Conservation (phyloP, 2,888 invertebrate genomes). For the Pyralis farinalis region DNA sequence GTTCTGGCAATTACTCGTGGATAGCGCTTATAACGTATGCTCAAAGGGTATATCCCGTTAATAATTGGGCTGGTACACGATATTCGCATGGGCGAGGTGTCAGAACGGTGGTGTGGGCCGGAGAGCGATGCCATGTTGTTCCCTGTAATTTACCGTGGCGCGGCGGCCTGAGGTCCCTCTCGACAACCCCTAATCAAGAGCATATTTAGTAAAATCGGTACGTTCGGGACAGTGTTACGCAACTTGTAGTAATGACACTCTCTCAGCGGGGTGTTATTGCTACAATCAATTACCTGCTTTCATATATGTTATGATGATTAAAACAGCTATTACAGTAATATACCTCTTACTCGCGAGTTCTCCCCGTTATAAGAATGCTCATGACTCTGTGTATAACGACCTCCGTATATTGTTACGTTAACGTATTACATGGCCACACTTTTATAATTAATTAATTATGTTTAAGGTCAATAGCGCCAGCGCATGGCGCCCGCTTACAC, state of each 20-base stretch:
- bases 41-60: conserved; percentile 54
- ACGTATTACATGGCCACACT: conserved; percentile 17
- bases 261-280: not conserved
- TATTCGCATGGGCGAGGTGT: conserved; percentile 54
- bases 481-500: not conserved
- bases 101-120: conserved; percentile 43
- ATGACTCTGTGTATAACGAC: conserved; percentile 12
- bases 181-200: conserved; percentile 49
- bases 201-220: conserved; percentile 46
- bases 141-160: conserved; percentile 57
- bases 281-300: conserved; percentile 13
- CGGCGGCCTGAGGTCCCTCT: conserved; percentile 25
- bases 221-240: conserved; percentile 27
- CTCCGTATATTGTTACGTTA: conserved; percentile 20
- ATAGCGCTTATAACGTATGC: conserved; percentile 37
- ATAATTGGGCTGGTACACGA: conserved; percentile 56
- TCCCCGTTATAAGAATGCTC: conserved; percentile 8
- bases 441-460: conserved; percentile 27
- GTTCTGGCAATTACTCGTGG: conserved; percentile 65
- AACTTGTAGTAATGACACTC: not conserved
- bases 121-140: conserved; percentile 33
- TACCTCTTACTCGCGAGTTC: not conserved
- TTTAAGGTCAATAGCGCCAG: conserved; percentile 23
- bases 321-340: not conserved
- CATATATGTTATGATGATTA: not conserved